phyloP scores from a whole-genome alignment of 2,888 invertebrate genomes.

The Hirtodrosophila histrioides region DNA sequence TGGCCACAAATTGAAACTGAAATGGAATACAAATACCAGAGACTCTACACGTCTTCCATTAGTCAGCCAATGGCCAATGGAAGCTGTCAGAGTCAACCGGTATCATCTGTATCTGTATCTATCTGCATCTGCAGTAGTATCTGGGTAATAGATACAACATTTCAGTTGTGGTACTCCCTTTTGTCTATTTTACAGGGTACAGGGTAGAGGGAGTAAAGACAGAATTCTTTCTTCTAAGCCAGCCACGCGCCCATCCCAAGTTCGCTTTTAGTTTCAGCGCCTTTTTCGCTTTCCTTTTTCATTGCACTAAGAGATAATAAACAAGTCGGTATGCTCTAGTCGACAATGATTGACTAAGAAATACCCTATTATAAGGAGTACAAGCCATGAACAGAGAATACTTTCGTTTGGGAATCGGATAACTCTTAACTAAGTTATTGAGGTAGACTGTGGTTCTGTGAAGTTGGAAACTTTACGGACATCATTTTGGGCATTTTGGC shows the following conservation, averaged over 20 bases:
- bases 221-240: conserved; percentile 19
- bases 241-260: conserved; percentile 37
- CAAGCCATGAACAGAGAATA: background rate
- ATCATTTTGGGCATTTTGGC: too few species aligned
- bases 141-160: background rate
- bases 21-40: conserved; percentile 72
- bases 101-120: too few species aligned
- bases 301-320: conserved; percentile 36
- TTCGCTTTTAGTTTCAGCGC: conserved; percentile 25
- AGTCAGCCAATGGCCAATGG: conserved; percentile 1
- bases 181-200: too few species aligned
- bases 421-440: too few species aligned
- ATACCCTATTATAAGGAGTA: conserved; percentile 19
- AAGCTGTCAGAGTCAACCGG: background rate
- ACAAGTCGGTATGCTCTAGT: conserved; percentile 9
- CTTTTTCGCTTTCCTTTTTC: conserved; percentile 58
- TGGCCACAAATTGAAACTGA: conserved; percentile 61
- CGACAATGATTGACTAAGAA: background rate
- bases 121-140: background rate
- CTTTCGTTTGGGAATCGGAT: too few species aligned
- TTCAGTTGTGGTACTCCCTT: too few species aligned
- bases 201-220: too few species aligned
- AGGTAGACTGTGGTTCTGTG: too few species aligned
- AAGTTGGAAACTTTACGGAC: too few species aligned
- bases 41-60: conserved; percentile 17